Evolutionary conservation across 2,797 vertebrate species (phyloP).

Genomic region (Passerculus sandwichensis): DNA sequence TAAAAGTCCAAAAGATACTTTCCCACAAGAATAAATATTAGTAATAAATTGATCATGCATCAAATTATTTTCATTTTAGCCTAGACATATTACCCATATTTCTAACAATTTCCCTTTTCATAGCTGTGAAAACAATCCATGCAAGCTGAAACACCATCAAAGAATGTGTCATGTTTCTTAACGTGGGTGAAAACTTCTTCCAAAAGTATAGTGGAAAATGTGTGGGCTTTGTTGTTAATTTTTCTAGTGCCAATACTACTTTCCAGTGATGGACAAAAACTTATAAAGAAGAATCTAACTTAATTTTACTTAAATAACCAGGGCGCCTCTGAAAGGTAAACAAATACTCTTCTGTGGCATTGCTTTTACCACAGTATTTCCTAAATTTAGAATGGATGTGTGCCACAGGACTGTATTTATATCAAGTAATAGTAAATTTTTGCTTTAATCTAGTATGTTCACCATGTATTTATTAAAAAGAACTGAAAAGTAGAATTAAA

Average conservation of each 20-base stretch:
- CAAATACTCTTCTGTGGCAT: slow-evolving; percentile 24
- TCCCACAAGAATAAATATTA: background rate
- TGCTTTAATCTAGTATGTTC: slow-evolving; percentile 16
- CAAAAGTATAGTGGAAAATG: background rate
- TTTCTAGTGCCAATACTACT: background rate
- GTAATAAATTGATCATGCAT: background rate
- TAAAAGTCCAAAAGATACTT: background rate
- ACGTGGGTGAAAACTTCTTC: background rate
- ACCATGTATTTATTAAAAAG: background rate
- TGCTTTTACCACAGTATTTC: slow-evolving; percentile 29
- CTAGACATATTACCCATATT: background rate
- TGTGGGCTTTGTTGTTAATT: slow-evolving; percentile 22
- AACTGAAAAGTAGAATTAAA: background rate
- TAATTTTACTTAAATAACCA: slow-evolving; percentile 42
- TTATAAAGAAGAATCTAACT: background rate
- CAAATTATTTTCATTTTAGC: background rate
- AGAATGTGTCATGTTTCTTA: background rate
- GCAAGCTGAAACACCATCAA: background rate
- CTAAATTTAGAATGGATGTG: slow-evolving; percentile 33
- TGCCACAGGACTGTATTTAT: slow-evolving; percentile 6
- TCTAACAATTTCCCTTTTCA: background rate
- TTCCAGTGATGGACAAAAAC: slow-evolving; percentile 3
- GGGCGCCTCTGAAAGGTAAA: slow-evolving; percentile 33
- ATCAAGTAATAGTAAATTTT: background rate
- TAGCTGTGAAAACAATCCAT: background rate